These are phyloP conservation scores for Sebastes trivittatus DNA, from an alignment of 2,797 vertebrate genomes.

Conservation along the genomic window DNA sequence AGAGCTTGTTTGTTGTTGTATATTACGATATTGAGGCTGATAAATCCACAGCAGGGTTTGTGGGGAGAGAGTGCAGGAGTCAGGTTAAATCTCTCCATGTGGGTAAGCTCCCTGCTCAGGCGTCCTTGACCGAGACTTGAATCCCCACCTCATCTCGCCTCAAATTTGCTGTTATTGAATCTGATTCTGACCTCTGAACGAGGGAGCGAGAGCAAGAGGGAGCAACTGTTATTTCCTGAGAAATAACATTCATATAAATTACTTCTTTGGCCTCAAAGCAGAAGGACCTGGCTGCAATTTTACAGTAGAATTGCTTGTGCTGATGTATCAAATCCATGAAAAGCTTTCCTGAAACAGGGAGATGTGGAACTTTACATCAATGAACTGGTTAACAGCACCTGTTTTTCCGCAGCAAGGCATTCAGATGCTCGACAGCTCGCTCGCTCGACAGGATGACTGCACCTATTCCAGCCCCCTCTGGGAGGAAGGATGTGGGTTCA, in stretches of 20 bases:
- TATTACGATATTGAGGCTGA: constrained; percentile 1
- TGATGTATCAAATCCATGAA: background rate
- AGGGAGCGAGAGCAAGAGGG: background rate
- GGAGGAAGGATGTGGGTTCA: constrained; percentile 66
- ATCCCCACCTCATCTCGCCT: background rate
- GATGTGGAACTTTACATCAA: background rate
- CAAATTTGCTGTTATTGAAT: background rate
- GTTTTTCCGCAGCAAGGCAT: constrained; percentile 19
- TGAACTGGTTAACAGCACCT: constrained; percentile 23
- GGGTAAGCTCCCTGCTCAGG: background rate
- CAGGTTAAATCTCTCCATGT: constrained; percentile 22
- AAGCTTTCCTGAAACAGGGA: background rate
- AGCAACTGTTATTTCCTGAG: background rate
- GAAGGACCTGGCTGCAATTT: background rate
- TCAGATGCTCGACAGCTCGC: constrained; percentile 27
- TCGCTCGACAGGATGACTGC: constrained; percentile 53
- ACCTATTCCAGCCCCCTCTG: constrained; percentile 53
- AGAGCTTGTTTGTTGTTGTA: background rate
- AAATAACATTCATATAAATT: background rate
- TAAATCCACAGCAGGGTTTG: constrained; percentile 13
- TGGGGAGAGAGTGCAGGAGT: background rate
- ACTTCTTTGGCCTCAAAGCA: background rate
- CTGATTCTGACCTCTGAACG: constrained; percentile 6
- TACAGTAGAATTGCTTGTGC: background rate
- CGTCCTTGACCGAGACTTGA: constrained; percentile 15